These are phyloP conservation scores for Syngnathus typhle DNA, from an alignment of 2,113 vertebrate species.

Conservation along the genomic window DNA sequence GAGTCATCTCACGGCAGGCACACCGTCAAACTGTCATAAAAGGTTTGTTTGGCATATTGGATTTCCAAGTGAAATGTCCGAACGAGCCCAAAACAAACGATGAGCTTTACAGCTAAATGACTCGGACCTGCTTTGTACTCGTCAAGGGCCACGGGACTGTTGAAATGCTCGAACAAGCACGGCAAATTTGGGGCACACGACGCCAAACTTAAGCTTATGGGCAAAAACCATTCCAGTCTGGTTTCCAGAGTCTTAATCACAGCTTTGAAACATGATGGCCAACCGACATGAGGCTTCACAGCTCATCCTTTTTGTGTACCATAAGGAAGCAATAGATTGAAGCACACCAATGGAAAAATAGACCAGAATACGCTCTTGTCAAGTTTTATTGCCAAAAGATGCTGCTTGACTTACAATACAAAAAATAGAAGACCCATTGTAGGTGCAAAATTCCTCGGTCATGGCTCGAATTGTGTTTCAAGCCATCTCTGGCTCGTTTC, in stretches of 20 bases:
- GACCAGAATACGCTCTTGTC: constrained; percentile 29
- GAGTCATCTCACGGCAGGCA: no score
- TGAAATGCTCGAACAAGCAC: no score
- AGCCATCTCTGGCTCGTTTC: constrained; percentile 32
- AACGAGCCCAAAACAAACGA: no score
- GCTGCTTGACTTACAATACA: constrained; percentile 32
- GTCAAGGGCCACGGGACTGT: no score
- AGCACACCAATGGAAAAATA: neutral
- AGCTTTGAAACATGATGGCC: neutral
- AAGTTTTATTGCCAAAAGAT: constrained; percentile 61
- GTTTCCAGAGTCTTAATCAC: neutral
- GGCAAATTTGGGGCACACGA: no score
- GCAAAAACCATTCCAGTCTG: neutral
- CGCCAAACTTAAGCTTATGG: no score
- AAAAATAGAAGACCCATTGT: constrained; percentile 12
- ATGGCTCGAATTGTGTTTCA: constrained; percentile 18
- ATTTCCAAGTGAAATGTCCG: no score
- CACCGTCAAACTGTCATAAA: no score
- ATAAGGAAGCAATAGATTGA: neutral
- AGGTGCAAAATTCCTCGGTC: constrained; percentile 21
- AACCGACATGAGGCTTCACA: neutral
- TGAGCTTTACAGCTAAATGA: no score
- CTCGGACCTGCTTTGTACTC: no score
- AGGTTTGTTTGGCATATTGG: no score
- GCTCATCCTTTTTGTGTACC: neutral